Evolutionary conservation across 2,888 invertebrate genomes (phyloP).

Genomic region (Cordylochernes scorpioides): DNA sequence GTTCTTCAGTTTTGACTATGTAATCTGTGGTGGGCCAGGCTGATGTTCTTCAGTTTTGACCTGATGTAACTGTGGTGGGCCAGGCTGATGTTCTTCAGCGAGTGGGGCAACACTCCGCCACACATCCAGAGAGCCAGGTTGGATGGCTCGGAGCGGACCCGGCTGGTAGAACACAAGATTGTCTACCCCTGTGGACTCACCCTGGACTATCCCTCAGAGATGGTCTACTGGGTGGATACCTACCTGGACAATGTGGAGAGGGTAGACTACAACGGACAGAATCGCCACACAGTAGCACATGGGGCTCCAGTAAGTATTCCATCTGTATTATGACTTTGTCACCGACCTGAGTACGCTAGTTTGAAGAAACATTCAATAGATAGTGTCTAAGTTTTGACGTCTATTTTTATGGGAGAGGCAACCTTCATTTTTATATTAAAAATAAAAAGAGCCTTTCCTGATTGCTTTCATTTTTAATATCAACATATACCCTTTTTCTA

Average conservation of each 20-base stretch:
- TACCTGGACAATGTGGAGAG: slow-evolving; percentile 51
- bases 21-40: too few species aligned
- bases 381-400: too few species aligned
- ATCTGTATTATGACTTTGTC: neutral
- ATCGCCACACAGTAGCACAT: slow-evolving; percentile 33
- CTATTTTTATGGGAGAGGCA: too few species aligned
- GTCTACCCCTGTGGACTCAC: slow-evolving; percentile 47
- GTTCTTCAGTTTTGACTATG: too few species aligned
- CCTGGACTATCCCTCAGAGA: slow-evolving; percentile 39
- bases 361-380: too few species aligned
- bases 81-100: slow-evolving; percentile 45
- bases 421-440: too few species aligned
- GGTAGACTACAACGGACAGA: slow-evolving; percentile 43
- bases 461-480: too few species aligned
- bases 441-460: too few species aligned
- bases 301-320: slow-evolving; percentile 26
- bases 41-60: too few species aligned
- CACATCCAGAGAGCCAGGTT: slow-evolving; percentile 36
- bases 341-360: too few species aligned
- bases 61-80: too few species aligned
- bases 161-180: slow-evolving; percentile 38
- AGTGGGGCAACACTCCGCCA: slow-evolving; percentile 37
- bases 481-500: too few species aligned
- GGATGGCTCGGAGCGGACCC: slow-evolving; percentile 33
- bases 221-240: slow-evolving; percentile 52